Conservation (phyloP, 2,888 invertebrate species). For the Crepidodera aurea region DNA sequence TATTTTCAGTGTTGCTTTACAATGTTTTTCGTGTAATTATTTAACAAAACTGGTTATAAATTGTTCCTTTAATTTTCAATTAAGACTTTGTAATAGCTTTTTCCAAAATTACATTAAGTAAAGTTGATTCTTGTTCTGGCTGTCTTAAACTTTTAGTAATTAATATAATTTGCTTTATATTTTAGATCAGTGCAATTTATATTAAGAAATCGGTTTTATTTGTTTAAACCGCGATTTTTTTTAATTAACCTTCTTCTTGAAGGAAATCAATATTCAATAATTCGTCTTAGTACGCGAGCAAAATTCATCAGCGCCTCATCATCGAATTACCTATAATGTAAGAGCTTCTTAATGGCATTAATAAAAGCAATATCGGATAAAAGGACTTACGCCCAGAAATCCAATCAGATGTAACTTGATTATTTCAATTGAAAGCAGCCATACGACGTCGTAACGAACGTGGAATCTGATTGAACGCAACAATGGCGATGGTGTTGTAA, state of each 20-base stretch:
- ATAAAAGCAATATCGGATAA: constrained; percentile 28
- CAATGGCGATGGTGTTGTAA: constrained; percentile 32
- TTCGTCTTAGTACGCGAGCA: not conserved
- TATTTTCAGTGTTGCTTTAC: too few species aligned
- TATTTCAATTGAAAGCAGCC: constrained; percentile 43
- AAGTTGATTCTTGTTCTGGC: too few species aligned
- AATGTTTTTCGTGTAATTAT: too few species aligned
- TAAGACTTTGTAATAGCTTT: too few species aligned
- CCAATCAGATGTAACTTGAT: constrained; percentile 46
- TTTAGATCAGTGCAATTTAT: too few species aligned
- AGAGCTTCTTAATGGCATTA: constrained; percentile 26
- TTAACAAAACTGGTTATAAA: too few species aligned
- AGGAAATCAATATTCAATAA: not conserved
- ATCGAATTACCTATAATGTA: constrained; percentile 28
- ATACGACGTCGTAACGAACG: constrained; percentile 18
- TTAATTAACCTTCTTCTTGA: not conserved
- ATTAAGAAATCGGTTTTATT: too few species aligned
- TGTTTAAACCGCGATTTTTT: too few species aligned
- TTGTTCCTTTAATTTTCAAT: too few species aligned
- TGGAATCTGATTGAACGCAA: constrained; percentile 47
- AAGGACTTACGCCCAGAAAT: constrained; percentile 29
- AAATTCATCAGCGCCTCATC: constrained; percentile 19
- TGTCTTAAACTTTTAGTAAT: too few species aligned
- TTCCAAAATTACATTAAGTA: too few species aligned
- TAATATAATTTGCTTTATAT: too few species aligned